Conservation (phyloP, 2,113 vertebrate genomes). For the Macquaria ambigua region DNA sequence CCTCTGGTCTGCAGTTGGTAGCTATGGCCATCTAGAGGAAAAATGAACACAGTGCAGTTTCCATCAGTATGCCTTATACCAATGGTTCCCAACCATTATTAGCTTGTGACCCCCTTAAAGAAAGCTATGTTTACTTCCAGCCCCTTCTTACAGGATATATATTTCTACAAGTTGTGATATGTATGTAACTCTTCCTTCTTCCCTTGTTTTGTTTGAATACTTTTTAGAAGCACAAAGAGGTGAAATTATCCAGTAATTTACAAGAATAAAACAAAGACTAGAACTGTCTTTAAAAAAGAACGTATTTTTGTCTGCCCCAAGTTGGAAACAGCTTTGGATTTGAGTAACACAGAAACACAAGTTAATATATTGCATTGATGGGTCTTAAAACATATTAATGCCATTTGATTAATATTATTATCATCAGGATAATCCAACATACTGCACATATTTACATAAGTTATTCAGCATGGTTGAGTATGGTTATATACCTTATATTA, state of each 20-base stretch:
- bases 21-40: conserved; percentile 77
- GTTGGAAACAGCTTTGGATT: background rate
- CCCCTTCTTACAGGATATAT: background rate
- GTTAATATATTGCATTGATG: background rate
- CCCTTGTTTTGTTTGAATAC: background rate
- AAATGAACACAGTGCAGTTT: conserved; percentile 21
- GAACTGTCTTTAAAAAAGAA: background rate
- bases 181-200: background rate
- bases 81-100: background rate
- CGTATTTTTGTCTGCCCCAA: no score
- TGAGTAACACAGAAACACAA: no score
- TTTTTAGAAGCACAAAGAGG: background rate
- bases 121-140: background rate
- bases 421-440: background rate
- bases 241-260: background rate
- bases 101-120: background rate
- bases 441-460: no score
- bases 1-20: conserved; percentile 4
- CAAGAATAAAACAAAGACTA: background rate
- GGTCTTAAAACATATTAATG: background rate
- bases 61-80: background rate
- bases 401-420: no score
- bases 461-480: background rate
- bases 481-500: background rate
- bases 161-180: background rate